phyloP scores from a whole-genome alignment of 1,140 invertebrate species.

The Drosophila tropicalis region DNA sequence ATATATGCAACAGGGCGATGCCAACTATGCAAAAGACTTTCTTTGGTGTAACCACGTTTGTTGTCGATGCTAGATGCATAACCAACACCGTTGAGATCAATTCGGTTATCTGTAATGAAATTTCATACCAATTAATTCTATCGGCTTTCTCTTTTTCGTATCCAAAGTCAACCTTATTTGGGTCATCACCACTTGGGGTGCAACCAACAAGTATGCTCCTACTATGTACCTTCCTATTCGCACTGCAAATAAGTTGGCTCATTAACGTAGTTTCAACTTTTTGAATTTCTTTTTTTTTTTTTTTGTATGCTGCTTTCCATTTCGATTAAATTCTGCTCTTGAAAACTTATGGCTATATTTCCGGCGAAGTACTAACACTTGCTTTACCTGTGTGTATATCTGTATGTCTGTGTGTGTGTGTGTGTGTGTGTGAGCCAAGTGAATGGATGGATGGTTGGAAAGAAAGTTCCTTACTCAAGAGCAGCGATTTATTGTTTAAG shows the following conservation, averaged over 20 bases:
- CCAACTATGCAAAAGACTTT: slow-evolving; percentile 87
- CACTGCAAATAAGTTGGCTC: background rate
- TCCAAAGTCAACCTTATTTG: background rate
- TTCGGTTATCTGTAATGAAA: slow-evolving; percentile 86
- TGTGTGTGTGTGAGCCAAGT: background rate
- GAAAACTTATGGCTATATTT: slow-evolving; percentile 1
- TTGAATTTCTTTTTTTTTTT: background rate
- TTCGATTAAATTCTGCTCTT: background rate
- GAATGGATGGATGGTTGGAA: background rate
- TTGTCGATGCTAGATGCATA: slow-evolving; percentile 85
- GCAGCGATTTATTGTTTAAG: slow-evolving; percentile 64
- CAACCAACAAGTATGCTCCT: background rate
- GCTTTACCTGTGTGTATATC: background rate
- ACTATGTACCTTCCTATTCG: background rate
- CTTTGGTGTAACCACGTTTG: slow-evolving; percentile 85
- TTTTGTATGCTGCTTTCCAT: background rate
- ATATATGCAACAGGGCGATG: slow-evolving; percentile 89
- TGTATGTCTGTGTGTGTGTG: no score
- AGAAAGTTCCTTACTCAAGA: slow-evolving; percentile 42
- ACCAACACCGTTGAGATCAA: slow-evolving; percentile 88
- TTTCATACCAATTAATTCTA: background rate
- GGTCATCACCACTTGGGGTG: no score
- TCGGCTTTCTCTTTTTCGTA: background rate
- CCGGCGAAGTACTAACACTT: slow-evolving; percentile 1
- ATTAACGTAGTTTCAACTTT: slow-evolving; percentile 4